Percentiles rank a stretch among this genome's conserved stretches.
phyloP scores from a whole-genome alignment of 2,888 invertebrate genomes.

The Trypoxylon attenuatum region DNA sequence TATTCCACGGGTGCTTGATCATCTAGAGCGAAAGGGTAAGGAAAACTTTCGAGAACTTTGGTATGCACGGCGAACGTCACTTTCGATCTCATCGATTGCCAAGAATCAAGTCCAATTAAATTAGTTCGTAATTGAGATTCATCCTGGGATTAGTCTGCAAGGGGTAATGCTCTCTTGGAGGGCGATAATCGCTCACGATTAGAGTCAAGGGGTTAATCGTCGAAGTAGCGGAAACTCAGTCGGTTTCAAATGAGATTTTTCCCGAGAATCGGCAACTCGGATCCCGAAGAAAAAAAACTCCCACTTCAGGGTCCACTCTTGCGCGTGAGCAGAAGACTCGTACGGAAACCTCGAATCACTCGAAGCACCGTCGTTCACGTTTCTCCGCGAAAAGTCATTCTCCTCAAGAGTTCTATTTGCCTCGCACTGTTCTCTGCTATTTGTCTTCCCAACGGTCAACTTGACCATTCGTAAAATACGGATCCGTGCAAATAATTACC shows the following conservation, averaged over 20 bases:
- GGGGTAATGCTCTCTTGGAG: not conserved
- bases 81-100: not conserved
- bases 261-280: not conserved
- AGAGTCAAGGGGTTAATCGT: not conserved
- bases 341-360: not conserved
- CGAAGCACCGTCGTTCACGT: not conserved
- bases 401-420: not conserved
- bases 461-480: not conserved
- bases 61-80: not conserved
- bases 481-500: conserved; percentile 6
- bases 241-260: not conserved
- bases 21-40: not conserved
- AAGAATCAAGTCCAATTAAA: not conserved
- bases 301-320: not conserved
- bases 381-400: conserved; percentile 9
- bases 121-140: not conserved
- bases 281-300: not conserved
- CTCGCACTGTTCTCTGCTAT: not conserved
- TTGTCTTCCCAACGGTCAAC: not conserved
- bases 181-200: not conserved
- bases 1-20: no score
- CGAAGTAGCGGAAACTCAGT: not conserved
- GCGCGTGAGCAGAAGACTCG: not conserved
- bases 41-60: not conserved
- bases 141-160: not conserved